Evolutionary conservation across 2,113 vertebrate species (phyloP).

Genomic region (Cyphomyrus discorhynchus): DNA sequence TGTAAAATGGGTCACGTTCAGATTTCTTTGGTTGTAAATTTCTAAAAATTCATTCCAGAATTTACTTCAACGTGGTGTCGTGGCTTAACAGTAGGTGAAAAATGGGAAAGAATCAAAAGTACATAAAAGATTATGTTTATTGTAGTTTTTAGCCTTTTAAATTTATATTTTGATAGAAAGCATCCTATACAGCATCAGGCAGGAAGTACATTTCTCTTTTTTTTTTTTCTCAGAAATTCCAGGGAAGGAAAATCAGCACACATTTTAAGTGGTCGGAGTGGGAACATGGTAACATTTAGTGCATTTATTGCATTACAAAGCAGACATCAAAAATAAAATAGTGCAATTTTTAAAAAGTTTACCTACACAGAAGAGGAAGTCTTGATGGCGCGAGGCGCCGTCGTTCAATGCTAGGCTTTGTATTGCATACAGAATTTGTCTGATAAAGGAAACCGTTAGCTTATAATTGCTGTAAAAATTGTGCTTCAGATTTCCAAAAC

Average conservation of each 20-base stretch:
- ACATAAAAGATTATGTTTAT: slow-evolving; percentile 70
- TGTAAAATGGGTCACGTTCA: not conserved
- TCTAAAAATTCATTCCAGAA: not conserved
- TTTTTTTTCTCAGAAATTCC: slow-evolving; percentile 53
- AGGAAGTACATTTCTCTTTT: slow-evolving; percentile 54
- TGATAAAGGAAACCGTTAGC: slow-evolving; percentile 48
- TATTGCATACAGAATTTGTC: slow-evolving; percentile 72
- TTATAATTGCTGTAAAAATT: slow-evolving; percentile 62
- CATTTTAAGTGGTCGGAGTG: slow-evolving; percentile 49
- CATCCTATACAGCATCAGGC: slow-evolving; percentile 72
- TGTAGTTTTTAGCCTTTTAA: slow-evolving; percentile 56
- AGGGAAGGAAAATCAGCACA: slow-evolving; percentile 57
- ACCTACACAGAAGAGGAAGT: slow-evolving; percentile 64
- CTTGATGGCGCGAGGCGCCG: slow-evolving; percentile 65
- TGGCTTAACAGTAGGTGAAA: not conserved
- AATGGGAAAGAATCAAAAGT: slow-evolving; percentile 48
- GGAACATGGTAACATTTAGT: slow-evolving; percentile 61
- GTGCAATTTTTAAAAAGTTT: slow-evolving; percentile 57
- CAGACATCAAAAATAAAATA: slow-evolving; percentile 62
- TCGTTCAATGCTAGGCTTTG: slow-evolving; percentile 60
- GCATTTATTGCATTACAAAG: slow-evolving; percentile 73
- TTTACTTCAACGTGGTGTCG: not conserved
- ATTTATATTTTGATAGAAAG: slow-evolving; percentile 66
- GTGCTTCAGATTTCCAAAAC: slow-evolving; percentile 64
- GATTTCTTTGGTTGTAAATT: not conserved